Conservation (phyloP, 2,888 invertebrate species). For the Congeria kusceri region DNA sequence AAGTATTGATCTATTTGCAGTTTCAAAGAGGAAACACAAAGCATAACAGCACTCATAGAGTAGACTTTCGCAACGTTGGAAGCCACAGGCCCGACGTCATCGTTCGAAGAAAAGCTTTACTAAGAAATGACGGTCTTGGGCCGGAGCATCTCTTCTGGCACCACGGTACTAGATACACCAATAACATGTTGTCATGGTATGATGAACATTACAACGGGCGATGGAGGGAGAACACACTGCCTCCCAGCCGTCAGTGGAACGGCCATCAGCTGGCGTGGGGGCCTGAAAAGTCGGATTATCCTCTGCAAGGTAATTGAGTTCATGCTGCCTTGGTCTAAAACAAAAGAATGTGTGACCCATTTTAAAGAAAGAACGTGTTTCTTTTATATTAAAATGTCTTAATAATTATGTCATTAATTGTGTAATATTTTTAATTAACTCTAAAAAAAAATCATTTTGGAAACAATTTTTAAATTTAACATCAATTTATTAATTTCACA, state of each 20-base stretch:
- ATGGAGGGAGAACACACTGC: constrained; percentile 75
- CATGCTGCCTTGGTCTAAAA: no score
- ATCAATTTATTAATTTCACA: no score
- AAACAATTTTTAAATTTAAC: no score
- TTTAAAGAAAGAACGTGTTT: no score
- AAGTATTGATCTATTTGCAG: constrained; percentile 65
- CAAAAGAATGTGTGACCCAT: no score
- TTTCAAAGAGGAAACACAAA: constrained; percentile 76
- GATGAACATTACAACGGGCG: constrained; percentile 84
- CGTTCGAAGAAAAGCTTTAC: constrained; percentile 77
- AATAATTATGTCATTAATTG: no score
- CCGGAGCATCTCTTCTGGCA: constrained; percentile 82
- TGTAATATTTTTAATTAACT: no score
- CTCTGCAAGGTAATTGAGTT: constrained; percentile 78
- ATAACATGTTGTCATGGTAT: constrained; percentile 84
- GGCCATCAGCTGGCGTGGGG: constrained; percentile 81
- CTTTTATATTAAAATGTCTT: no score
- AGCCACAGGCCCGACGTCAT: constrained; percentile 79
- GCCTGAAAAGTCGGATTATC: constrained; percentile 83
- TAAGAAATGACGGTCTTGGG: constrained; percentile 80
- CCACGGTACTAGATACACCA: constrained; percentile 82
- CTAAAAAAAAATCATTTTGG: no score
- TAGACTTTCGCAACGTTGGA: constrained; percentile 79
- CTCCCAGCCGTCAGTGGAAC: constrained; percentile 81
- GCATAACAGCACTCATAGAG: constrained; percentile 82